A percentile compares a stretch with the other conserved stretches of the same genome.
These are phyloP conservation scores for Chauna torquata DNA, from an alignment of 2,113 vertebrate species.

Conservation along the genomic window DNA sequence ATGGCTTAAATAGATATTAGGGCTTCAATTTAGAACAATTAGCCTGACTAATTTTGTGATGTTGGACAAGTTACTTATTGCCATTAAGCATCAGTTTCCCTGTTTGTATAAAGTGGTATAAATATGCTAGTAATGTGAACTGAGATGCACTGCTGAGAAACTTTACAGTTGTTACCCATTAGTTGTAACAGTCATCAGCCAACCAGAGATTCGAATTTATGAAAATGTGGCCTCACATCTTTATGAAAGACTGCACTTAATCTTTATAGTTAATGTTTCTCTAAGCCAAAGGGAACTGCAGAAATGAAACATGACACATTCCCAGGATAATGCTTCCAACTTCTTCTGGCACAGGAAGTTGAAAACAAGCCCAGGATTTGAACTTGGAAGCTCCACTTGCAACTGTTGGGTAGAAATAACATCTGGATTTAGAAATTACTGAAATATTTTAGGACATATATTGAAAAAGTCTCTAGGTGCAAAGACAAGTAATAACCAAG, in stretches of 20 bases:
- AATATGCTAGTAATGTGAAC: not conserved
- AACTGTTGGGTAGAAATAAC: not conserved
- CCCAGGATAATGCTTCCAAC: not conserved
- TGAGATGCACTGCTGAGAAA: not conserved
- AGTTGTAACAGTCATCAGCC: not conserved
- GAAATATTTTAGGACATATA: not conserved
- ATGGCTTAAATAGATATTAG: rapidly evolving
- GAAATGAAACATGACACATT: not conserved
- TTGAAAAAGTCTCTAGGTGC: not conserved
- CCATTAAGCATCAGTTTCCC: not conserved
- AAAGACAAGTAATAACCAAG: not conserved
- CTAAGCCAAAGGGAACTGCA: not conserved
- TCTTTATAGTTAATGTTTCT: not conserved
- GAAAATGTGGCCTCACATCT: not conserved
- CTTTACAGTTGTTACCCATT: not conserved
- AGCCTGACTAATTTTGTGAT: not conserved
- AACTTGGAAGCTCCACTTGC: not conserved
- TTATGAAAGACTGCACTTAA: not conserved
- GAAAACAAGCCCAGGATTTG: not conserved
- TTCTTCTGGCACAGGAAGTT: not conserved
- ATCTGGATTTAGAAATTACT: not conserved
- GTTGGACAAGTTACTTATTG: not conserved
- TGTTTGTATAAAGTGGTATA: not conserved
- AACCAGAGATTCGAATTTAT: not conserved
- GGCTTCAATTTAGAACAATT: not conserved